A percentile compares a stretch with the other conserved stretches of the same genome.
These are phyloP conservation scores for Ahaetulla prasina DNA, from an alignment of 2,113 vertebrate species.

Conservation along the genomic window DNA sequence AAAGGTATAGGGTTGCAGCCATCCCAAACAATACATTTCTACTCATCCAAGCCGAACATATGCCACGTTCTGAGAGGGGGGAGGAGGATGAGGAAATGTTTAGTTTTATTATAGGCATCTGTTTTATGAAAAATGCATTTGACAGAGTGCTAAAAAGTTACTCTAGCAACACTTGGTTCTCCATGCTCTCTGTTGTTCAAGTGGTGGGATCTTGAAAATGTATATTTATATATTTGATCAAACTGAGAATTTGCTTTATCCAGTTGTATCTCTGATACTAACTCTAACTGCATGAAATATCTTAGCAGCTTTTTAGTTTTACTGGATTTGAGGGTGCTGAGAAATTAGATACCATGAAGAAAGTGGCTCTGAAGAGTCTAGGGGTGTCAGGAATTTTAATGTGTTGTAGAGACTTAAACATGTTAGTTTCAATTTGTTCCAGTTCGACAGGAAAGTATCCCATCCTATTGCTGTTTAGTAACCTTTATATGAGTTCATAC, in stretches of 20 bases:
- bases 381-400: slow-evolving; percentile 7
- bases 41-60: background rate
- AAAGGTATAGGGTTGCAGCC: background rate
- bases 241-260: slow-evolving; percentile 23
- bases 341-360: slow-evolving; percentile 48
- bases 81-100: background rate
- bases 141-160: slow-evolving; percentile 18
- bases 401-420: background rate
- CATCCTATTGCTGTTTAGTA: background rate
- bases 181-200: rapidly evolving
- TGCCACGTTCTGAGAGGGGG: background rate
- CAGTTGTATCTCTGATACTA: slow-evolving; percentile 15
- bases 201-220: background rate
- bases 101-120: background rate
- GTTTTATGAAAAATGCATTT: background rate
- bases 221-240: background rate
- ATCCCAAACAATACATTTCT: slow-evolving; percentile 28
- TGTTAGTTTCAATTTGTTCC: slow-evolving; percentile 1
- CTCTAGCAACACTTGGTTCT: background rate
- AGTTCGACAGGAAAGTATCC: background rate
- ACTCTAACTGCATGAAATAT: slow-evolving; percentile 12
- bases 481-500: background rate
- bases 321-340: slow-evolving; percentile 39
- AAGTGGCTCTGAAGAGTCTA: slow-evolving; percentile 38
- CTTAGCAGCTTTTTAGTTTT: slow-evolving; percentile 39